Conservation (phyloP, 2,113 vertebrate genomes). For the Boleophthalmus pectinirostris region DNA sequence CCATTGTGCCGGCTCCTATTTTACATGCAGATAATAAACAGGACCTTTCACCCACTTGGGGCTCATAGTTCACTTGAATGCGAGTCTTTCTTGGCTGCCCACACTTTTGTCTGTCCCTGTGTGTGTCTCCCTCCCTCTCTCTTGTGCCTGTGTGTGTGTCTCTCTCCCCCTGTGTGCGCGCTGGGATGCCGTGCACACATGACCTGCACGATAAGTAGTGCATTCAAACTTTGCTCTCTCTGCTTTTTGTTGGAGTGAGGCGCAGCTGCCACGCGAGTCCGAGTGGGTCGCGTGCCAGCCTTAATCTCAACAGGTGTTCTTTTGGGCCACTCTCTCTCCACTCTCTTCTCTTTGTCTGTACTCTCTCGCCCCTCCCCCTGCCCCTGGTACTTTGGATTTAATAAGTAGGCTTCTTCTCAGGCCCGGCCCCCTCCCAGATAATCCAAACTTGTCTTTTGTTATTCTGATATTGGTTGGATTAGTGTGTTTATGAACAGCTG, state of each 20-base stretch:
- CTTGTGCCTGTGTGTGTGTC: constrained; percentile 13
- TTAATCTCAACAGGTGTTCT: constrained; percentile 75
- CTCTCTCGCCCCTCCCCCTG: constrained; percentile 18
- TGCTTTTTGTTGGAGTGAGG: constrained; percentile 68
- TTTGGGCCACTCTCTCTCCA: constrained; percentile 48
- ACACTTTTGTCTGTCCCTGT: constrained; percentile 40
- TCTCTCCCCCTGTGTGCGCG: constrained; percentile 36
- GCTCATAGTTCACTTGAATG: constrained; percentile 51
- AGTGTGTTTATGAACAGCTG: neutral
- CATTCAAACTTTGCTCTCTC: constrained; percentile 71
- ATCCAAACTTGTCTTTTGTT: constrained; percentile 3
- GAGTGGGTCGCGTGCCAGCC: constrained; percentile 69
- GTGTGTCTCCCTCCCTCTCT: neutral
- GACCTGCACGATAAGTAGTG: constrained; percentile 69
- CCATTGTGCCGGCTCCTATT: constrained; percentile 20
- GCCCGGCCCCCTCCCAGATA: neutral
- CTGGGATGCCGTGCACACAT: constrained; percentile 50
- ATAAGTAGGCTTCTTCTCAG: constrained; percentile 8
- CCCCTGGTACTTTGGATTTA: constrained; percentile 20
- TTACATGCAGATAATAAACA: constrained; percentile 45
- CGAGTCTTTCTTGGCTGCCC: constrained; percentile 36
- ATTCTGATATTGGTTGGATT: constrained; percentile 6
- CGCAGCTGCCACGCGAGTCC: constrained; percentile 71
- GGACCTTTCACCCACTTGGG: constrained; percentile 56
- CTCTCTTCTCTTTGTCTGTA: constrained; percentile 42